Evolutionary conservation across 2,113 vertebrate genomes (phyloP).

Genomic region (Syrrhaptes paradoxus): DNA sequence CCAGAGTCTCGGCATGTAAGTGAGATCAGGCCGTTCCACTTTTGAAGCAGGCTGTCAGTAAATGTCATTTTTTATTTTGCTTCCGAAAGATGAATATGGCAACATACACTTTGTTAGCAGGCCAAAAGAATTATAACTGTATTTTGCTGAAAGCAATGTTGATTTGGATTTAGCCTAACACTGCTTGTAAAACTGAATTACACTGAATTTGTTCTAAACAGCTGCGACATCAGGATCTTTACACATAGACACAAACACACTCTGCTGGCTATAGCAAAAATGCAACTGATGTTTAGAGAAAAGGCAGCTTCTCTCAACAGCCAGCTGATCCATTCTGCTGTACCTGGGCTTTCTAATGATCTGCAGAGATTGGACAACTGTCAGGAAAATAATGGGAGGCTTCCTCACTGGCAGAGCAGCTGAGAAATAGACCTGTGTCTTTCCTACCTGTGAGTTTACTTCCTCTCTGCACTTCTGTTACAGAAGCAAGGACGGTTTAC

Average conservation of each 20-base stretch:
- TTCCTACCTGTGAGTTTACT: background rate
- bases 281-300: background rate
- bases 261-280: background rate
- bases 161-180: slow-evolving; percentile 65
- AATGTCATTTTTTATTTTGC: slow-evolving; percentile 56
- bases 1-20: background rate
- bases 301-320: background rate
- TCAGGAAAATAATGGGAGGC: background rate
- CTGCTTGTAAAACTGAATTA: slow-evolving; percentile 66
- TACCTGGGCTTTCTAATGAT: background rate
- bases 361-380: background rate
- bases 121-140: slow-evolving; percentile 43
- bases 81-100: slow-evolving; percentile 44
- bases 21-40: background rate
- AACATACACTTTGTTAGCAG: slow-evolving; percentile 11
- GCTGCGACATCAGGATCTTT: background rate
- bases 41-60: slow-evolving; percentile 55
- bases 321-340: background rate
- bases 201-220: slow-evolving; percentile 5
- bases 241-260: background rate
- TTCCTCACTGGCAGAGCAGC: background rate
- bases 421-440: background rate
- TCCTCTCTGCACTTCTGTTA: background rate
- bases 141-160: slow-evolving; percentile 59
- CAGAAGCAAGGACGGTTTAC: background rate